Evolutionary conservation across 2,888 invertebrate species (phyloP), one percentile per base, ranked within the genome.

Genomic region (Sphecodes monilicornis): DNA sequence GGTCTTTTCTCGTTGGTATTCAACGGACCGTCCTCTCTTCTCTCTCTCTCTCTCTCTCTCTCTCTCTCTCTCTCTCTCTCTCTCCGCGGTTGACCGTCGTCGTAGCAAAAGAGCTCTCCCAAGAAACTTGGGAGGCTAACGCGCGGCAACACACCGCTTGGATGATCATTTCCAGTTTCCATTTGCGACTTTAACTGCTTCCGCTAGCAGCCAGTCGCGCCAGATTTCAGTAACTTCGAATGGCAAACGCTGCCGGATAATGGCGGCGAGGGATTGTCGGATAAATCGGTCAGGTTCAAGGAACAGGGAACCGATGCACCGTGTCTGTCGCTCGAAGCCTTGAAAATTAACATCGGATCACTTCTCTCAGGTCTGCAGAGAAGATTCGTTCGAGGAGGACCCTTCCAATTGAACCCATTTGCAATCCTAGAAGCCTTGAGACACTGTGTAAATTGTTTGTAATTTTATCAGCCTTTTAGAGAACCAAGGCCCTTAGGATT

Each of bases 121-220:
- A 43, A 70, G 78, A 82, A 78, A 76, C 71, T 85, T 64, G 64
- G 87, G 79, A 79, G 73, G 77, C 64, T 70, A 66, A 66, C 66
- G 36, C 39, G 11, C 66, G 72, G 60, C 60, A 29, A 29, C 60
- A 60, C n/a, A 50, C 26, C 76, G 57, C 80, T 60, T 87, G 73
- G 76, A 87, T 73, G 81, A 90, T 88, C 90, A 50, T 90, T 90
- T 91, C 90, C 90, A 92, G 92, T 92, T 93, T 92, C 92, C 92
- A 93, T 93, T 92, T 90, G 89, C 81, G 92, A 90, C 77, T 88
- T 88, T 92, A 91, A 92, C 90, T 90, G 90, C 90, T 92, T 92
- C 92, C 92, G 92, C 77, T 73, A 88, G 71, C 78, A 85, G 77
- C 73, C 72, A 75, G 88, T 81, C 86, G 90, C 85, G 85, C 89